phyloP scores from a whole-genome alignment of 2,113 vertebrate species.

The Synodontis membranacea region DNA sequence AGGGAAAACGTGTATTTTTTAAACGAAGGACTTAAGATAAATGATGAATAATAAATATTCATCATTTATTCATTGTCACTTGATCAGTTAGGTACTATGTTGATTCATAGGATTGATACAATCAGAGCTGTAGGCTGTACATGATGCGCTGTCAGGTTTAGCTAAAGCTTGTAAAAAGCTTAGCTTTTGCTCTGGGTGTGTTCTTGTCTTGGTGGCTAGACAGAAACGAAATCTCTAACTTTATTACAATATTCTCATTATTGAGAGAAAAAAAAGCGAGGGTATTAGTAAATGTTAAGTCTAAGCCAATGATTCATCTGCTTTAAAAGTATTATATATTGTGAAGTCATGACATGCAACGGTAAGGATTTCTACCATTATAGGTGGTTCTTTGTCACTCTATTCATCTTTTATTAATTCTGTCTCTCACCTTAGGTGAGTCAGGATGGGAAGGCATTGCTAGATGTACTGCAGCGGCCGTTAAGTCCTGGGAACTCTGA shows the following conservation, averaged over 20 bases:
- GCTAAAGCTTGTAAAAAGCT: background rate
- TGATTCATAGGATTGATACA: background rate
- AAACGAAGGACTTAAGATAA: background rate
- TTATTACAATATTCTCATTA: too few relatives aligned
- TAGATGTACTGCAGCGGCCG: conserved; percentile 95
- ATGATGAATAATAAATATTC: background rate
- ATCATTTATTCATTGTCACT: background rate
- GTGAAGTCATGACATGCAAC: background rate
- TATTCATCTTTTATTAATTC: background rate
- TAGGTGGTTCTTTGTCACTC: background rate
- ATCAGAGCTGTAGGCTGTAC: background rate
- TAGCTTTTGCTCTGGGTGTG: background rate
- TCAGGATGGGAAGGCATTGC: conserved; percentile 93
- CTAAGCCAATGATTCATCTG: background rate
- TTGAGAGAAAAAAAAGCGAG: too few relatives aligned
- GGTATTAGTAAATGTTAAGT: background rate
- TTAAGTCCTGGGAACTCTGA: conserved; percentile 92
- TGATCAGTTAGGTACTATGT: background rate
- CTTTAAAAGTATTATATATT: background rate
- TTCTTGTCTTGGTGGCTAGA: too few relatives aligned
- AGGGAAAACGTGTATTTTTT: conserved; percentile 27
- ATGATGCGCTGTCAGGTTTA: background rate
- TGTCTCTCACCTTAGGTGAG: conserved; percentile 79
- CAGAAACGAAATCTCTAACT: too few relatives aligned
- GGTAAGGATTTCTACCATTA: background rate